Evolutionary conservation across 2,113 vertebrate species (phyloP).

Genomic region (Ictidomys tridecemlineatus): DNA sequence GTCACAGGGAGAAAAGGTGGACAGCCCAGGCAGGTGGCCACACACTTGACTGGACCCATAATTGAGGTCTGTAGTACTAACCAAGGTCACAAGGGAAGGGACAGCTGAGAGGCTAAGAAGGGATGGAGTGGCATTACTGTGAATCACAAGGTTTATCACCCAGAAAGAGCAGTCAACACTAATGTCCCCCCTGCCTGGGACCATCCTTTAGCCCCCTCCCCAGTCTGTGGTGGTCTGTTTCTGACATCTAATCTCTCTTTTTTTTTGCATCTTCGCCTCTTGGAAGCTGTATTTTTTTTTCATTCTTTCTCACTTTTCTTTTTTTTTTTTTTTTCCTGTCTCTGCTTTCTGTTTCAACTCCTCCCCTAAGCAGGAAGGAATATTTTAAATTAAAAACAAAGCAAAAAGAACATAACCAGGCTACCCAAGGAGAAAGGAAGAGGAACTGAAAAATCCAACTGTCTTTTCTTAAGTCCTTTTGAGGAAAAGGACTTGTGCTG

Average conservation of each 20-base stretch:
- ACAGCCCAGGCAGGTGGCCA: slow-evolving; percentile 48
- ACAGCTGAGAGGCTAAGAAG: slow-evolving; percentile 71
- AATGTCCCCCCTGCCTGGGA: background rate
- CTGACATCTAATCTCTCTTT: background rate
- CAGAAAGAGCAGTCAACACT: slow-evolving; percentile 63
- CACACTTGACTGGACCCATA: slow-evolving; percentile 81
- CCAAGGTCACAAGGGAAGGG: slow-evolving; percentile 79
- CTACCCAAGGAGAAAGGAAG: background rate
- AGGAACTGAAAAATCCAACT: background rate
- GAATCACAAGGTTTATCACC: slow-evolving; percentile 79
- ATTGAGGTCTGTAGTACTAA: slow-evolving; percentile 79
- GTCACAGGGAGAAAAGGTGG: background rate
- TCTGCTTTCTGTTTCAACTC: slow-evolving; percentile 40
- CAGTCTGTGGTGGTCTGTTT: background rate
- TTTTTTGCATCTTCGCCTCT: background rate
- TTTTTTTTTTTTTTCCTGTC: slow-evolving; percentile 14
- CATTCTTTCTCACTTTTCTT: slow-evolving; percentile 10
- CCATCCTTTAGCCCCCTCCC: background rate
- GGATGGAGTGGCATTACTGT: slow-evolving; percentile 48
- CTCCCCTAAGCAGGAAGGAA: background rate
- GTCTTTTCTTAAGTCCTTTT: slow-evolving; percentile 52
- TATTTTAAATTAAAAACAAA: slow-evolving; percentile 42
- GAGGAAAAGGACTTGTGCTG: background rate
- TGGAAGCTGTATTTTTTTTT: background rate
- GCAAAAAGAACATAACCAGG: background rate